These are phyloP conservation scores for Tragelaphus strepsiceros DNA, from an alignment of 2,113 vertebrate species.

Conservation along the genomic window DNA sequence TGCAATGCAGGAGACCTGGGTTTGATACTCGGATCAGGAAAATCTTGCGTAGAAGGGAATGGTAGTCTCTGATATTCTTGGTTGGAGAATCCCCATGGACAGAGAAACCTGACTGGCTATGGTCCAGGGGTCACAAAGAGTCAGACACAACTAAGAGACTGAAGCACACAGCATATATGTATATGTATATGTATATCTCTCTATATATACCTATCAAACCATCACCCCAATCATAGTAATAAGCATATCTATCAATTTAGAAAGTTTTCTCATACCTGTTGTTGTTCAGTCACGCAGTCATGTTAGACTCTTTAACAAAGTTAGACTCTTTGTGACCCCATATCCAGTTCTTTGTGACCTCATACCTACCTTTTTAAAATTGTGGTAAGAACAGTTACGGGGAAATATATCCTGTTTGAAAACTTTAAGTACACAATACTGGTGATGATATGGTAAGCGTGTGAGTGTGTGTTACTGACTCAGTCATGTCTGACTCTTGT, in stretches of 20 bases:
- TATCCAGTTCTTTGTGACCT: background rate
- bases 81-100: background rate
- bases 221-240: background rate
- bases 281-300: background rate
- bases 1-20: background rate
- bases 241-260: background rate
- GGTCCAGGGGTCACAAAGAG: background rate
- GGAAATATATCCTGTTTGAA: background rate
- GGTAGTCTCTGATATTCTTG: background rate
- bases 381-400: background rate
- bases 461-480: background rate
- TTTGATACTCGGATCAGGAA: accelerated
- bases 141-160: background rate
- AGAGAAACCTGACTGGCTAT: background rate
- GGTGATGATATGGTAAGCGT: background rate
- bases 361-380: background rate
- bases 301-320: background rate
- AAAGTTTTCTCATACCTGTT: background rate
- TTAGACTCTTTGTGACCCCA: background rate
- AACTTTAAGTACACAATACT: background rate
- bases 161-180: background rate
- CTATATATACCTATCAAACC: background rate
- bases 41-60: background rate
- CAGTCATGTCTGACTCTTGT: background rate
- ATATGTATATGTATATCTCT: background rate